Evolutionary conservation across 2,888 invertebrate genomes (phyloP), one percentile per base, ranked within the genome.

Genomic region (Entomobrya multifasciata): DNA sequence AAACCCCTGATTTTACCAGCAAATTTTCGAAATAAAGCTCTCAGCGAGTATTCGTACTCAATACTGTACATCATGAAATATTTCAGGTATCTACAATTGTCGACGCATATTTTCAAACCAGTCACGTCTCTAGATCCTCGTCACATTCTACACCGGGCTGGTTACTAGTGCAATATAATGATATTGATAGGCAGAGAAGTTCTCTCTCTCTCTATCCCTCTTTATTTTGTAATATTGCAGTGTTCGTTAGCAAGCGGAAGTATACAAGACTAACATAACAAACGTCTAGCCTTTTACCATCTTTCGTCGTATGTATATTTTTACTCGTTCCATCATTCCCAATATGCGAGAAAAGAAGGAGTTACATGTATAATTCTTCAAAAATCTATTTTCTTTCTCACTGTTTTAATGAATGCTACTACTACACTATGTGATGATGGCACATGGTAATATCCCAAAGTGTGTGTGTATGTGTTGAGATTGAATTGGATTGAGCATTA

Each of bases 401-500:
- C 44, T 65, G 49, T 52, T 80, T 30, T 74, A 49, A 55, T 74
- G 55, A 74, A 74, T 74, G 36, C 49, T 49, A 49, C 5, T 36
- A 36, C 4, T 36, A 36, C 36, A n/a, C n/a, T n/a, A n/a, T n/a
- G n/a, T n/a, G n/a, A n/a, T n/a, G 5, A 36, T 8, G 36, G 36
- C 70, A n/a, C 22, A 47, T 47, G 70, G 70, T 44, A 70, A 70
- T 70, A 70, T 47, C 47, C 44, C 47, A 3, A 49, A n/a, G 13
- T 3, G 49, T 49, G 70, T 47, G 70, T n/a, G n/a, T n/a, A n/a
- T n/a, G n/a, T n/a, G n/a, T n/a, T n/a, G 25, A 49, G 72, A 81
- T 81, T 85, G 78, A 70, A 85, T 67, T 78, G 70, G 72, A 78
- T 85, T 85, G 49, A 83, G 52, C 77, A 85, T 84, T 84, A 84